A percentile compares a stretch with the other conserved stretches of the same genome.
Conservation (phyloP, 2,113 vertebrate genomes). For the Erinaceus europaeus region DNA sequence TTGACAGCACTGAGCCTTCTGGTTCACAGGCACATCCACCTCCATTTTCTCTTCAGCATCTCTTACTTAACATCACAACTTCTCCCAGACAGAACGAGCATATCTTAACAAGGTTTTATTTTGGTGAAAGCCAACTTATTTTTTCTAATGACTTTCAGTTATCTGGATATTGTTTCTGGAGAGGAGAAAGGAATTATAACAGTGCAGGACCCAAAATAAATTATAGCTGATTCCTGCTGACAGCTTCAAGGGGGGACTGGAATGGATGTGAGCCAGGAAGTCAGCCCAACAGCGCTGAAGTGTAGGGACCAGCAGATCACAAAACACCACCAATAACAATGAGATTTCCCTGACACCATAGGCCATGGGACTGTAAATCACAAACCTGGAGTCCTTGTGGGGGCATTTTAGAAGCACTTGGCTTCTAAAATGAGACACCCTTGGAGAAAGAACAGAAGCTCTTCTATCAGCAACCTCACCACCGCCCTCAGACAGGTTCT, state of each 20-base stretch:
- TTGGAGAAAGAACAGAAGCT: constrained; percentile 27
- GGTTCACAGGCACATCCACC: too few relatives aligned
- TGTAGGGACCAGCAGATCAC: constrained; percentile 65
- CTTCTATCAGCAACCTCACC: not conserved
- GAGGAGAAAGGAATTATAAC: not conserved
- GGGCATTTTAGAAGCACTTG: constrained; percentile 68
- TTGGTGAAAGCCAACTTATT: not conserved
- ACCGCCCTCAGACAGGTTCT: not conserved
- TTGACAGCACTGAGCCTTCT: too few relatives aligned
- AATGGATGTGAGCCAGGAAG: constrained; percentile 55
- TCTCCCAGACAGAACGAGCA: not conserved
- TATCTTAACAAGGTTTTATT: constrained; percentile 30
- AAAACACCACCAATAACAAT: constrained; percentile 74
- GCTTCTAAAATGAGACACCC: constrained; percentile 40
- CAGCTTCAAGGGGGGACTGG: constrained; percentile 66
- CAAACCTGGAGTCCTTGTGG: constrained; percentile 71
- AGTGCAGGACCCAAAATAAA: constrained; percentile 35
- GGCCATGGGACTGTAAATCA: constrained; percentile 65
- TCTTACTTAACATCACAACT: too few relatives aligned
- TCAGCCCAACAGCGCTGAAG: constrained; percentile 69
- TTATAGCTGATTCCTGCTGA: constrained; percentile 73
- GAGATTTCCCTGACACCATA: constrained; percentile 67
- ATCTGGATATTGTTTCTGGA: constrained; percentile 22
- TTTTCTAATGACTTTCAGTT: not conserved
- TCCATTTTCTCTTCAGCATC: not conserved